Evolutionary conservation across 2,888 invertebrate species (phyloP), one percentile per base, ranked within the genome.

Genomic region (Eurytoma adleriae): DNA sequence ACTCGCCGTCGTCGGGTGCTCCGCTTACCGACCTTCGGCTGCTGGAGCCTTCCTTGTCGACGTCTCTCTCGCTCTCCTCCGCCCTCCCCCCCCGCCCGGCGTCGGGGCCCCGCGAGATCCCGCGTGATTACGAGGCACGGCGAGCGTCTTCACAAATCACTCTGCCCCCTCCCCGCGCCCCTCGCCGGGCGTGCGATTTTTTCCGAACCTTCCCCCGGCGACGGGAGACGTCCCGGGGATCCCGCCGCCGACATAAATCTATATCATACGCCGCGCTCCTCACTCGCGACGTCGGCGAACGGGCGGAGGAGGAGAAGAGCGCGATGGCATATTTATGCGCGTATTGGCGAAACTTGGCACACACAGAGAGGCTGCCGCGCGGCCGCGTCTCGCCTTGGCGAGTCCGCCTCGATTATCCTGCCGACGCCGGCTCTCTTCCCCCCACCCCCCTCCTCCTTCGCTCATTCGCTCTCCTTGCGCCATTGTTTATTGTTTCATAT

Each of bases 91-190:
- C 27, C 16, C 52, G 5, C 7, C 50, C 86, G 7, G 54, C 54
- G 13, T 14, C 54, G n/a, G 54, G 16, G 14, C 48, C 16, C 64
- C 48, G 40, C 83, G 86, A 90, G 90, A 90, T 90, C 90, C 88
- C 90, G 89, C 88, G 89, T 90, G 90, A 90, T 90, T 90, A 90
- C 90, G 85, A 82, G 69, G 61, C 71, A 83, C 86, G 83, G 85
- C 84, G 88, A 90, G 90, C 89, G 89, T 90, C 90, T 90, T 90
- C 90, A 90, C 90, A 90, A 90, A 90, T 90, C 90, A 90, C 90
- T 89, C 88, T 78, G 77, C 79, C 78, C 81, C 27, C 79, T 69
- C 62, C 74, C 67, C 18, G 50, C 68, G 64, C 76, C 69, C 62
- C 68, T 71, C 76, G 54, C 82, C 66, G 61, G 24, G 64, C 52